Percentiles rank a stretch among this genome's conserved stretches.
These are phyloP conservation scores for Psittacara wagleri DNA, from an alignment of 2,113 vertebrate genomes.

Conservation along the genomic window DNA sequence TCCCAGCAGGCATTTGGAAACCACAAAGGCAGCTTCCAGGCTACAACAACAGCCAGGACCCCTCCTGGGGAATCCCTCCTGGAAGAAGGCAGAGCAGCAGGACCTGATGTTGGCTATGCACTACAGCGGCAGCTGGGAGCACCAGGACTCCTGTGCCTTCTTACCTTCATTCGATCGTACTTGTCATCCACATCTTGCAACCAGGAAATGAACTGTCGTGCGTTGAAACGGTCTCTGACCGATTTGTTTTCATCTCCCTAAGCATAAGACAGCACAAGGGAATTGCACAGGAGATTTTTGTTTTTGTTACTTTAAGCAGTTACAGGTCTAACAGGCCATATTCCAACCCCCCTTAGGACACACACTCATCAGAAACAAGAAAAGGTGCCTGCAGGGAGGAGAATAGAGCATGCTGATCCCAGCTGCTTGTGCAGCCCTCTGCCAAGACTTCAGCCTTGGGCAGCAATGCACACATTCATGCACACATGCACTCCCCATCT, in stretches of 20 bases:
- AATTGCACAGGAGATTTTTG: rapidly evolving
- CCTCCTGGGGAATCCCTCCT: neutral
- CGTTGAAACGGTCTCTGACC: conserved; percentile 96
- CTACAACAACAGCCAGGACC: neutral
- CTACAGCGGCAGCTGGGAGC: too few species aligned
- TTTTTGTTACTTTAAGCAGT: neutral
- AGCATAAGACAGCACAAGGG: neutral
- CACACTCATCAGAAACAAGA: neutral
- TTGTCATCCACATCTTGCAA: conserved; percentile 99
- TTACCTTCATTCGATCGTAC: conserved; percentile 98
- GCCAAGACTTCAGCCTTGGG: neutral
- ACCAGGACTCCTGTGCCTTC: neutral
- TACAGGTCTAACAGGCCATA: neutral
- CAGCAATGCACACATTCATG: rapidly evolving
- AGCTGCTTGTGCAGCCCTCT: neutral
- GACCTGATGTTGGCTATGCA: too few species aligned
- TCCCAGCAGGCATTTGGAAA: neutral
- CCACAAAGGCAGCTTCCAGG: neutral
- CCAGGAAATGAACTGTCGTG: conserved; percentile 98
- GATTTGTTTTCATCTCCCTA: conserved; percentile 99
- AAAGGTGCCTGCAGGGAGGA: neutral
- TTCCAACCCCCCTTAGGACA: neutral
- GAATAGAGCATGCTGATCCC: neutral
- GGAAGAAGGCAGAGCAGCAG: too few species aligned
- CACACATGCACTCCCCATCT: rapidly evolving